Percentiles rank a stretch among this genome's conserved stretches.
phyloP scores from a whole-genome alignment of 2,797 vertebrate genomes.

The Clarias fuscus region DNA sequence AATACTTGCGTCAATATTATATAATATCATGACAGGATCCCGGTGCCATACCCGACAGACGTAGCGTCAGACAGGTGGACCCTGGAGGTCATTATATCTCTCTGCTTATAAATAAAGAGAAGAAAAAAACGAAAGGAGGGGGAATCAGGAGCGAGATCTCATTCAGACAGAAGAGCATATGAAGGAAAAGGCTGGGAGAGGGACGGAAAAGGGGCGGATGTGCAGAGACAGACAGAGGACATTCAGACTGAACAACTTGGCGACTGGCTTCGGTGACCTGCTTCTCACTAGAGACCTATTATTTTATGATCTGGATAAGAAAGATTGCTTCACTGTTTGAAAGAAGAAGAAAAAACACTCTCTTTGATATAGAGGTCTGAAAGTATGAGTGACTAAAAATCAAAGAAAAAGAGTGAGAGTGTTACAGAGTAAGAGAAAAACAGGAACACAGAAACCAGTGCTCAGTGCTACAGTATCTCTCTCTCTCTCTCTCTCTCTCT shows the following conservation, averaged over 20 bases:
- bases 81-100: not conserved
- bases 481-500: not conserved
- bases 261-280: constrained; percentile 5
- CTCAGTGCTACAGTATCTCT: constrained; percentile 9
- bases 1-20: not conserved
- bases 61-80: not conserved
- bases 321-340: not conserved
- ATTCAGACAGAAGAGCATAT: not conserved
- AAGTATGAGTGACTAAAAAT: not conserved
- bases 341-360: not conserved
- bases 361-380: constrained; percentile 1
- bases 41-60: not conserved
- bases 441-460: constrained; percentile 22
- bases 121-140: not conserved
- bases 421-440: constrained; percentile 42
- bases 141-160: not conserved
- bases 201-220: constrained; percentile 1
- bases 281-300: constrained; percentile 5
- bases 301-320: constrained; percentile 34
- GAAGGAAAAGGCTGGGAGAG: constrained; percentile 10
- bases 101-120: not conserved
- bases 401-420: not conserved
- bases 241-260: constrained; percentile 6
- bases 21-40: not conserved
- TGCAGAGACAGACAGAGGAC: constrained; percentile 14